phyloP scores from a whole-genome alignment of 2,888 invertebrate species.

The Frankliniella fusca region DNA sequence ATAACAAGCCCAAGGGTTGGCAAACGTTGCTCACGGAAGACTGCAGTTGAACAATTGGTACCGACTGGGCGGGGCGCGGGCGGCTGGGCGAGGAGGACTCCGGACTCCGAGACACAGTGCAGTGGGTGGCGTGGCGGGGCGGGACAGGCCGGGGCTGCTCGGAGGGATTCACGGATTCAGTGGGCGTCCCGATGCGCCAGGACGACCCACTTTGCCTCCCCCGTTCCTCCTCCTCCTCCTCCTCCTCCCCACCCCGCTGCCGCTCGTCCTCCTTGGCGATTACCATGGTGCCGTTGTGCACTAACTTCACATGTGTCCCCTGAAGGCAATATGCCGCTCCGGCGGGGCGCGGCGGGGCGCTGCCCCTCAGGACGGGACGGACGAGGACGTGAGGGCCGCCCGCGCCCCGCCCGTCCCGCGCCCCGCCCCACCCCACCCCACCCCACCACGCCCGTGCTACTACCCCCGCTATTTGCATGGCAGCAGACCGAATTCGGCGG shows the following conservation, averaged over 20 bases:
- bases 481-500: background rate
- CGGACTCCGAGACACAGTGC: background rate
- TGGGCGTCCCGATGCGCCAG: background rate
- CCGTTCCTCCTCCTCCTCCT: background rate
- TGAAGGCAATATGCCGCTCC: too few species aligned
- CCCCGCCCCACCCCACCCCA: background rate
- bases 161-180: background rate
- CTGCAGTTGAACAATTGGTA: conserved; percentile 21
- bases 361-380: too few species aligned
- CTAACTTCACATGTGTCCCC: too few species aligned
- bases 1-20: conserved; percentile 14
- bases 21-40: background rate
- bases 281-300: background rate
- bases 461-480: background rate
- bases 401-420: background rate
- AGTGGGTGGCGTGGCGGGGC: background rate
- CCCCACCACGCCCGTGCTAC: background rate
- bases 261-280: background rate
- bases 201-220: too few species aligned
- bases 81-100: background rate
- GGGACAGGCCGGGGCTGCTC: background rate
- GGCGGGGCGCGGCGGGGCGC: too few species aligned
- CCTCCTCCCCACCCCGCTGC: background rate
- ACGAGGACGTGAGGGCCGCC: too few species aligned
- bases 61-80: background rate